phyloP scores from a whole-genome alignment of 2,113 vertebrate genomes.

The Sorex araneus region DNA sequence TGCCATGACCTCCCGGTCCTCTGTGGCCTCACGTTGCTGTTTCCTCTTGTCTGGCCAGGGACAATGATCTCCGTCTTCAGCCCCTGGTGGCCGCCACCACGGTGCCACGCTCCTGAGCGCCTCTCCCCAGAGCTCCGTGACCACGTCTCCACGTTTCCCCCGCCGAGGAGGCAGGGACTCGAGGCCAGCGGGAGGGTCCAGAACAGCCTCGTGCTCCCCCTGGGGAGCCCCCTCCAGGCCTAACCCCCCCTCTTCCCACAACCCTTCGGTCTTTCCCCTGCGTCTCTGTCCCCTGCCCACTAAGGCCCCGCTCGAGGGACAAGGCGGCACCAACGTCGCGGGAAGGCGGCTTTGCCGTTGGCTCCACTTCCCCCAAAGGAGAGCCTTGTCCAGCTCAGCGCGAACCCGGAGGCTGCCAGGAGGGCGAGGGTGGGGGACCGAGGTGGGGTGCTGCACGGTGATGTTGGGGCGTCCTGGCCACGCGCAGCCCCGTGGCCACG shows the following conservation, averaged over 20 bases:
- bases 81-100: not conserved
- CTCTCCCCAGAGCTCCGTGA: too few relatives aligned
- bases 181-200: too few relatives aligned
- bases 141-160: not conserved
- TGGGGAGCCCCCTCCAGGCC: too few relatives aligned
- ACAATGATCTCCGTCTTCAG: not conserved
- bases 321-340: not conserved
- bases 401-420: too few relatives aligned
- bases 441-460: too few relatives aligned
- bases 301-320: not conserved
- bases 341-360: too few relatives aligned
- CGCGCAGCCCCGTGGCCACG: too few relatives aligned
- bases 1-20: not conserved
- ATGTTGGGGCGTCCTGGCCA: too few relatives aligned
- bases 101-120: fast-evolving
- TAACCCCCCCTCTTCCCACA: too few relatives aligned
- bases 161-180: not conserved
- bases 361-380: too few relatives aligned
- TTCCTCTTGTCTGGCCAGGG: not conserved
- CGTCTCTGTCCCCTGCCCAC: not conserved
- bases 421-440: too few relatives aligned
- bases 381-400: too few relatives aligned
- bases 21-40: not conserved
- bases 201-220: not conserved
- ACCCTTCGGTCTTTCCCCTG: not conserved